Base-by-base conservation (phyloP, 2,888 invertebrate species). In the Diaprepes abbreviatus region DNA sequence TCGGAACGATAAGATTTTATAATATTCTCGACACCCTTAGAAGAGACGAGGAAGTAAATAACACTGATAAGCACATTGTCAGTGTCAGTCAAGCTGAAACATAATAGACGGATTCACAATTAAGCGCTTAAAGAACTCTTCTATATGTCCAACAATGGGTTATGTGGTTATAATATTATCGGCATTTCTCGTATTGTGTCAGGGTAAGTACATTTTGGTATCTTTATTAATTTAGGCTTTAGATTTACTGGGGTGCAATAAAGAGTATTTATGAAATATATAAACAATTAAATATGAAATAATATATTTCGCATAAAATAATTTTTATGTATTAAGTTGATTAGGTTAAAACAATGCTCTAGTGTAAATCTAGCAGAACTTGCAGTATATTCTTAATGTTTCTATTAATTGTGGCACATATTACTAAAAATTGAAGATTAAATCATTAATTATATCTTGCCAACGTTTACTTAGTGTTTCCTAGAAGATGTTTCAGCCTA, bases 21-120 rank as follows among this genome's bases (percentile, higher is more conserved):
- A 73, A 75, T 72, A 71, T 52, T 21, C 68, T 57, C 60, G 70
- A 55, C 74, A 74, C 75, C 76, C 77, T 74, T 73, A 75, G 69
- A 73, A 74, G 72, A 64, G 67, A 59, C 66, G 71, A 74, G 71
- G 73, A 66, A 77, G 72, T 72, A 76, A 77, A 77, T 73, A 74
- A 72, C 65, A 43, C 66, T 74, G 76, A 79, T 77, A 78, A 76
- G 76, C 72, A 71, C 65, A 74, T 71, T 77, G 76, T 74, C 72
- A 74, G 75, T 78, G 71, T 76, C 74, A 75, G 66, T 76, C 73
- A 72, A 72, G 71, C 74, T 16, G 17, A n/a, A 21, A 21, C 63
- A 38, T 24, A 40, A 38, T 64, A 54, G 62, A 52, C 17, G 16
- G 19, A 28, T 21, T 48, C 12, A 38, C 38, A 54, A 54, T 64